These are phyloP conservation scores for Aselliscus stoliczkanus DNA, from an alignment of 2,797 vertebrate species.

Conservation along the genomic window DNA sequence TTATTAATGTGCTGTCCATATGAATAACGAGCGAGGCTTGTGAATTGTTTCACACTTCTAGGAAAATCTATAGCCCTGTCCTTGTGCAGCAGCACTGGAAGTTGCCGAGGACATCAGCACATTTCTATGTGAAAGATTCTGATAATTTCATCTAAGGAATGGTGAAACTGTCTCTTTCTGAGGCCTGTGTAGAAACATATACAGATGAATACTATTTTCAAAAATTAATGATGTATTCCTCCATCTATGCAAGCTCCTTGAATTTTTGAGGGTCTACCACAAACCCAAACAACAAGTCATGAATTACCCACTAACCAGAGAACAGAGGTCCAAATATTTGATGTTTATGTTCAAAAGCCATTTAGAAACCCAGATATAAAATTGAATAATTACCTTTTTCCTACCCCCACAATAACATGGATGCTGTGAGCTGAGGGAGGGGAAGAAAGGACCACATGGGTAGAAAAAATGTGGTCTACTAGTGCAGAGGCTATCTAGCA, in stretches of 20 bases:
- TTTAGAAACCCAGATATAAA: neutral
- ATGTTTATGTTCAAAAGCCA: neutral
- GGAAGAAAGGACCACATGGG: neutral
- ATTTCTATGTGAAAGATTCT: conserved; percentile 73
- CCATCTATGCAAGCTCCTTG: neutral
- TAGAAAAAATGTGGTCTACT: neutral
- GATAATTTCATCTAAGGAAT: conserved; percentile 72
- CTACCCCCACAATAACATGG: neutral
- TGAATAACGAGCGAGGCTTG: conserved; percentile 87
- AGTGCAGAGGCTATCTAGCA: neutral
- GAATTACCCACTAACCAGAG: neutral
- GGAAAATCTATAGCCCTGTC: conserved; percentile 87
- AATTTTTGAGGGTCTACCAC: neutral
- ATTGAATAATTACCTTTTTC: neutral
- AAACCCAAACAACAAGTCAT: neutral
- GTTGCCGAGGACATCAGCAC: conserved; percentile 60
- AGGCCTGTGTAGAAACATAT: conserved; percentile 40
- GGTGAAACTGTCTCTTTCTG: conserved; percentile 31
- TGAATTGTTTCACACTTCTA: conserved; percentile 86
- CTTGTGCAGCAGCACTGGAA: conserved; percentile 75
- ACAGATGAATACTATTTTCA: neutral
- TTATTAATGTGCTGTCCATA: conserved; percentile 93
- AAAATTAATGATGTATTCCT: neutral
- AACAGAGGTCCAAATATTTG: neutral
- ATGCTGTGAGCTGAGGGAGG: neutral